phyloP scores from a whole-genome alignment of 2,113 vertebrate genomes.

The Zeus faber region DNA sequence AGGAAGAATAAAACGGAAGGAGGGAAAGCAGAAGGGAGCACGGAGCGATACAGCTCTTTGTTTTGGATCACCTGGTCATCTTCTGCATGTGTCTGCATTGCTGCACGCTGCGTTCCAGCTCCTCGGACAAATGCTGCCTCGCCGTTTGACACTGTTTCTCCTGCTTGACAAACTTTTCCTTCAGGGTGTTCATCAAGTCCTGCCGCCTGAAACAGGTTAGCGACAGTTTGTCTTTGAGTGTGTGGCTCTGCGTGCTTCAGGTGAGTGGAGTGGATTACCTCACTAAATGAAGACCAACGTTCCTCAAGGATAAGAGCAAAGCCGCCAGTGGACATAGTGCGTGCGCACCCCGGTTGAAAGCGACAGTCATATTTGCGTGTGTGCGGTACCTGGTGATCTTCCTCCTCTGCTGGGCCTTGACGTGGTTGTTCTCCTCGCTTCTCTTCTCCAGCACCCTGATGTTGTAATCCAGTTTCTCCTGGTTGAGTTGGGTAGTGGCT shows the following conservation, averaged over 20 bases:
- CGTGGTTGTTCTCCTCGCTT: constrained; percentile 57
- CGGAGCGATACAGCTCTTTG: not conserved
- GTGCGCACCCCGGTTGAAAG: constrained; percentile 2
- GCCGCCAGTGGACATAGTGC: constrained; percentile 21
- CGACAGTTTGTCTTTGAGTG: no score
- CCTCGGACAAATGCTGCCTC: constrained; percentile 53
- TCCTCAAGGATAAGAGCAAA: no score
- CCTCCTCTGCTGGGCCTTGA: constrained; percentile 70
- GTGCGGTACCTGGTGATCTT: constrained; percentile 73
- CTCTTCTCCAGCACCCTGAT: constrained; percentile 76
- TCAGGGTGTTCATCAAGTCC: constrained; percentile 63
- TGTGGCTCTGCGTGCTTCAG: no score
- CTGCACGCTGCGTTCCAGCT: constrained; percentile 59
- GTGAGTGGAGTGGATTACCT: no score
- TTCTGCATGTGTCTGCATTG: constrained; percentile 76
- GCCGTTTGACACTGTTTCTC: constrained; percentile 69
- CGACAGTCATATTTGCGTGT: not conserved
- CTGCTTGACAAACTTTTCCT: constrained; percentile 52
- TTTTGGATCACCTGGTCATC: constrained; percentile 72
- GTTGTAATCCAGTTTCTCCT: constrained; percentile 82
- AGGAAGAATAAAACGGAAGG: not conserved
- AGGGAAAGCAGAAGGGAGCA: not conserved
- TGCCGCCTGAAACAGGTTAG: constrained; percentile 73
- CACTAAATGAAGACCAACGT: no score
- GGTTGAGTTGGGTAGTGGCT: constrained; percentile 70